Conservation (phyloP, 2,113 vertebrate genomes). For the Grammomys dolichurus region DNA sequence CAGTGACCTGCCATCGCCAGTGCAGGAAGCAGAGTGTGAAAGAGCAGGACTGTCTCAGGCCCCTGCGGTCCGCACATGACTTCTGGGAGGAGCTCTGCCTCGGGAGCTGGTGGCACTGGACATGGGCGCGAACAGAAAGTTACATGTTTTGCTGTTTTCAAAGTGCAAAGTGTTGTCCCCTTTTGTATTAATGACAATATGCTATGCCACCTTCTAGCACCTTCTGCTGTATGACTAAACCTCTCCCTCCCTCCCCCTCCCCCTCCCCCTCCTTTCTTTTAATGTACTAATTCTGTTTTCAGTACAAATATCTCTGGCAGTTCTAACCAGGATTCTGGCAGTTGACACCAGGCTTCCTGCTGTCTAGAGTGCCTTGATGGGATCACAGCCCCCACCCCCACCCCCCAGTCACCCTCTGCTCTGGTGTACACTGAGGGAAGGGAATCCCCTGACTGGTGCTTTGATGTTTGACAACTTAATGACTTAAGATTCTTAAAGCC, state of each 20-base stretch:
- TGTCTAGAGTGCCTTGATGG: constrained; percentile 37
- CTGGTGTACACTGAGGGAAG: constrained; percentile 70
- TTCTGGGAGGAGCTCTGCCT: constrained; percentile 35
- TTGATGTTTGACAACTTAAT: constrained; percentile 71
- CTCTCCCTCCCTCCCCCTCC: constrained; percentile 30
- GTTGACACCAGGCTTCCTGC: constrained; percentile 49
- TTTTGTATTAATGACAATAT: constrained; percentile 40
- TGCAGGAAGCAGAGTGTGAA: neutral
- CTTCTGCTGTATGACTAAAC: constrained; percentile 66
- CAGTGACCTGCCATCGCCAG: neutral
- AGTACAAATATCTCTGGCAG: constrained; percentile 27
- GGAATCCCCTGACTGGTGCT: constrained; percentile 68
- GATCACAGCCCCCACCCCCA: constrained; percentile 40
- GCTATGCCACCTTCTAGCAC: constrained; percentile 27
- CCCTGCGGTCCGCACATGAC: neutral
- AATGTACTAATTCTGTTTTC: constrained; percentile 67
- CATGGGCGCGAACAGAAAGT: constrained; percentile 50
- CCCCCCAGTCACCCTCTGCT: neutral
- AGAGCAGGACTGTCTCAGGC: neutral
- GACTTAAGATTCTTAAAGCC: constrained; percentile 73
- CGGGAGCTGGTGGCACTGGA: neutral
- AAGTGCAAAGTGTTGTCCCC: constrained; percentile 31
- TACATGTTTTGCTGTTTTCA: constrained; percentile 51
- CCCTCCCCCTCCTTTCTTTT: constrained; percentile 34
- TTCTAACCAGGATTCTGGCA: constrained; percentile 64